Evolutionary conservation across 1,140 invertebrate genomes (phyloP).

Genomic region (Drosophila saltans): DNA sequence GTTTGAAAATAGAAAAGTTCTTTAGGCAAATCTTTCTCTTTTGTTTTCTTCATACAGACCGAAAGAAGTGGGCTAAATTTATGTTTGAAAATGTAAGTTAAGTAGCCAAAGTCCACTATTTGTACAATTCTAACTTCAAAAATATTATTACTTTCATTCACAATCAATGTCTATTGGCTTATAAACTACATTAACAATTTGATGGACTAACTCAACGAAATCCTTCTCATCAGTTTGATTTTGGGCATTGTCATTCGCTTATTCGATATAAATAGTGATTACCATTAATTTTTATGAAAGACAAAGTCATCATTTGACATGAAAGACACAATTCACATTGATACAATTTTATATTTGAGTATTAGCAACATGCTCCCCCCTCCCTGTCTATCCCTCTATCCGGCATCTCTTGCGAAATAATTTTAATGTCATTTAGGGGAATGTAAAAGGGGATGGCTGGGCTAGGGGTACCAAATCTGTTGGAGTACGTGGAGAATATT

Average conservation of each 20-base stretch:
- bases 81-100: too few relatives aligned
- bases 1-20: too few relatives aligned
- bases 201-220: neutral
- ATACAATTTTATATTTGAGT: slow-evolving; percentile 22
- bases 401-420: slow-evolving; percentile 19
- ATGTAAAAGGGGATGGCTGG: too few relatives aligned
- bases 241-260: slow-evolving; percentile 22
- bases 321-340: slow-evolving; percentile 55
- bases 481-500: slow-evolving; percentile 29
- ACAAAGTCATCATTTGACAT: slow-evolving; percentile 45
- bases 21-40: too few relatives aligned
- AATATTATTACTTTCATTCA: too few relatives aligned
- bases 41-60: too few relatives aligned
- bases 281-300: slow-evolving; percentile 75
- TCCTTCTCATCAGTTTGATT: slow-evolving; percentile 4
- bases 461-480: neutral
- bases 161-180: neutral
- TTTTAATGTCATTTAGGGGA: slow-evolving; percentile 53
- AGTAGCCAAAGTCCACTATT: too few relatives aligned
- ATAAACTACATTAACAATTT: neutral
- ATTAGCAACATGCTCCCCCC: neutral
- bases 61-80: too few relatives aligned
- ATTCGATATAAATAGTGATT: slow-evolving; percentile 54
- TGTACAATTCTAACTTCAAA: too few relatives aligned
- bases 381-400: neutral